These are phyloP conservation scores for Scolopax mira DNA, from an alignment of 2,113 vertebrate genomes.

Conservation along the genomic window DNA sequence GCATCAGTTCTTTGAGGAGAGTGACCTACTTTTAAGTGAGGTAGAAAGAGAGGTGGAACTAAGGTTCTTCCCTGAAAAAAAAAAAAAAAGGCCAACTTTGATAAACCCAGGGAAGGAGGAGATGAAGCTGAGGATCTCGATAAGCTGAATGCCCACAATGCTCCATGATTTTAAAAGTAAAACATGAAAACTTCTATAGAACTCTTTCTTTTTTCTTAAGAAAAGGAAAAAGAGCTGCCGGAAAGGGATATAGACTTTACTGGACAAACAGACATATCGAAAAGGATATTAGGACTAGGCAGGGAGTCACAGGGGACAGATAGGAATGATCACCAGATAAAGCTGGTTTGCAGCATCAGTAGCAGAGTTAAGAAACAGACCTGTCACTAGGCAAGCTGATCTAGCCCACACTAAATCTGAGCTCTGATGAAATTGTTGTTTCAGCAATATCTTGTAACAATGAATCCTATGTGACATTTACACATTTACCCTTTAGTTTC, in stretches of 20 bases:
- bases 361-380: neutral
- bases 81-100: neutral
- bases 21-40: neutral
- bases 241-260: neutral
- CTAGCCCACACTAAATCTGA: neutral
- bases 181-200: neutral
- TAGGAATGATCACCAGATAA: neutral
- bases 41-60: neutral
- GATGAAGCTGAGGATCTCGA: neutral
- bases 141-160: neutral
- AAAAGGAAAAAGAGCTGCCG: neutral
- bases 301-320: rapidly evolving
- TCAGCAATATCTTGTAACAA: neutral
- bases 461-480: neutral
- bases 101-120: neutral
- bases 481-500: neutral
- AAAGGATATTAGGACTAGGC: neutral
- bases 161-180: neutral
- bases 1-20: neutral
- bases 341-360: neutral
- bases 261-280: neutral
- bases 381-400: neutral
- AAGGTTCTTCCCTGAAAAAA: neutral
- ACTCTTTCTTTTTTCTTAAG: neutral
- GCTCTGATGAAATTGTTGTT: neutral